These are phyloP conservation scores for Clistopyga incitator DNA, from an alignment of 2,888 invertebrate genomes.

Conservation along the genomic window DNA sequence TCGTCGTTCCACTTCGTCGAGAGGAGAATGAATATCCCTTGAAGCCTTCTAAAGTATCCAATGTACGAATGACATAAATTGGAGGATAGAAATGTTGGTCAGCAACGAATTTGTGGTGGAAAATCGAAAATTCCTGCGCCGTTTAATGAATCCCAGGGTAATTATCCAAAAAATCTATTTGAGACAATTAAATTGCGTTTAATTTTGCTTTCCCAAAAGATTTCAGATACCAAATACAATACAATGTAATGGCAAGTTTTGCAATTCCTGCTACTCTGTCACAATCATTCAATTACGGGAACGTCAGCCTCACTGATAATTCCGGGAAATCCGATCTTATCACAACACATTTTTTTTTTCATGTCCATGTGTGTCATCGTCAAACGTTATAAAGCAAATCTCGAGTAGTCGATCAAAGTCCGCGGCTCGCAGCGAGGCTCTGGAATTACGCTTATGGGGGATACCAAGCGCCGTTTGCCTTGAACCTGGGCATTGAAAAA, in stretches of 20 bases:
- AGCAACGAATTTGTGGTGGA: neutral
- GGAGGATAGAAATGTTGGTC: neutral
- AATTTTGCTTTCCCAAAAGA: too few relatives aligned
- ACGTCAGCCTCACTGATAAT: neutral
- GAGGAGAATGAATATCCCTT: neutral
- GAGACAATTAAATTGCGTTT: too few relatives aligned
- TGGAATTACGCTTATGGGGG: neutral
- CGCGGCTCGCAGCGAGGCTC: neutral
- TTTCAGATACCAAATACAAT: too few relatives aligned
- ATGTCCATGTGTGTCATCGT: neutral
- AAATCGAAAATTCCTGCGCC: too few relatives aligned
- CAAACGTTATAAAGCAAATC: neutral
- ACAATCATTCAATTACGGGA: neutral
- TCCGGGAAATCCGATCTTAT: slow-evolving; percentile 6
- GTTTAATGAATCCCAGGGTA: too few relatives aligned
- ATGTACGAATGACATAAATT: neutral
- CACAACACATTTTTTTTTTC: neutral
- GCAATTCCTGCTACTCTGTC: neutral
- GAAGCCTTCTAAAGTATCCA: neutral
- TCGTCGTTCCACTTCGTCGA: neutral
- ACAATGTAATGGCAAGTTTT: too few relatives aligned
- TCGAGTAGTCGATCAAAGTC: slow-evolving; percentile 10
- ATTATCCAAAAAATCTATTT: too few relatives aligned
- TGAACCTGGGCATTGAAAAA: slow-evolving; percentile 35
- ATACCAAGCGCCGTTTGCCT: neutral